Base-by-base conservation (phyloP, 2,888 invertebrate species). In the Syritta pipiens region DNA sequence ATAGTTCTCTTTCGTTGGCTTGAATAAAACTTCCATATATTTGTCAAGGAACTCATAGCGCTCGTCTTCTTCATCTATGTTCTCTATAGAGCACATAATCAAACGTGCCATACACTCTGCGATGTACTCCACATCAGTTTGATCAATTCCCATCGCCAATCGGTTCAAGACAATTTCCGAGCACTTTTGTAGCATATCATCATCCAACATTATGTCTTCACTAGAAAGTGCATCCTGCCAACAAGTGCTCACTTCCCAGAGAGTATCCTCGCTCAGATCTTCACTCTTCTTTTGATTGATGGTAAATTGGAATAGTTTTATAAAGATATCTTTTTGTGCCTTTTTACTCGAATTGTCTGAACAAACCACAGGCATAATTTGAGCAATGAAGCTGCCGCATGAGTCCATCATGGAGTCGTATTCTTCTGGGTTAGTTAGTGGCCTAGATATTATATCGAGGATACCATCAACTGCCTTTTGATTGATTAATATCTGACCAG, bases 151-250 rank as follows among this genome's bases (percentile, higher is more conserved):
- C 1, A 19, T 74, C 0, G 51, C 28, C 1, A 84, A 55, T 51
- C 84, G 82, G 2, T 82, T 63, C 3, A 86, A 83, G 0, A 87
- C 83, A 37, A 86, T 84, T 12, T 32, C 49, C 1, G 83, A 76
- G 69, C 88, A 88, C 17, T 81, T 81, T 1, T 79, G 14, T 4
- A 88, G 44, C 9, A 88, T 53, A 1, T 53, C 49, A 0, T 84
- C 81, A 55, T 86, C 83, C 17, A 87, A 83, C 26, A 81, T 71
- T 14, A 89, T 85, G 55, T 88, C 87, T 51, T 85, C 83, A 81
- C 86, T 86, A 1, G 88, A 87, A 3, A 91, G 82, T 4, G 90
- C 90, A 85, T 91, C 91, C 84, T 90, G 91, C 92, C 92, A 92
- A 35, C 91, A 90, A 10, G 90, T 90, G 14, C 90, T 90, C 32